Base-by-base conservation (phyloP, 1,140 invertebrate genomes). In the Adoxophyes honmai region DNA sequence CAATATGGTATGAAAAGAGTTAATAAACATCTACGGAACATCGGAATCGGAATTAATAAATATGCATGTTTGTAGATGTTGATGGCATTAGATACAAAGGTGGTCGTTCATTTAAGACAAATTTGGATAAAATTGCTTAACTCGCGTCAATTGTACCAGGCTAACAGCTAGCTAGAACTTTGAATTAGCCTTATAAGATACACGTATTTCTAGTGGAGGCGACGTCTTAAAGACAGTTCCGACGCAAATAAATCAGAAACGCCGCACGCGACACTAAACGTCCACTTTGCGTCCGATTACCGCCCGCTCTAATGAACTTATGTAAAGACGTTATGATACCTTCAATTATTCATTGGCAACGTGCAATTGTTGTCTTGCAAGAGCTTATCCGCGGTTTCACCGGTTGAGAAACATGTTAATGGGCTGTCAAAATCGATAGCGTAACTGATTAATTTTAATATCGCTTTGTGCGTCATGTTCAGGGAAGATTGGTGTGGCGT, bases 321-420 rank as follows among this genome's bases (percentile, higher is more conserved):
- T 69, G 64, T 64, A 70, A 67, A 61, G 60, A 66, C 53, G 62
- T 61, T 60, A 71, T 73, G 69, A 81, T 78, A 79, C 78, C 71
- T 62, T 59, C 62, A 73, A 81, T 81, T 81, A 81, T 38, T 58
- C 62, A 76, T 67, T 73, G 68, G 71, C 71, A 81, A 65, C 68
- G 57, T 73, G 68, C 75, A 76, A 79, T 81, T 78, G 66, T 77
- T 71, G 57, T 58, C 52, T 28, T 33, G 36, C 21, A 28, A 28
- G 59, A 11, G 48, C 51, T 14, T 44, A 21, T 60, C 42, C 52
- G 61, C 53, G 37, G 16, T 21, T 52, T 44, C 52, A 52, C 57
- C 54, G 62, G 51, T 69, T 73, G 62, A 48, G 59, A 68, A 68
- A 68, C 64, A 55, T 48, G 39, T 55, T 63, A 68, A 48, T 48